Evolutionary conservation across 1,140 invertebrate genomes (phyloP).

Genomic region (Ips nitidus): DNA sequence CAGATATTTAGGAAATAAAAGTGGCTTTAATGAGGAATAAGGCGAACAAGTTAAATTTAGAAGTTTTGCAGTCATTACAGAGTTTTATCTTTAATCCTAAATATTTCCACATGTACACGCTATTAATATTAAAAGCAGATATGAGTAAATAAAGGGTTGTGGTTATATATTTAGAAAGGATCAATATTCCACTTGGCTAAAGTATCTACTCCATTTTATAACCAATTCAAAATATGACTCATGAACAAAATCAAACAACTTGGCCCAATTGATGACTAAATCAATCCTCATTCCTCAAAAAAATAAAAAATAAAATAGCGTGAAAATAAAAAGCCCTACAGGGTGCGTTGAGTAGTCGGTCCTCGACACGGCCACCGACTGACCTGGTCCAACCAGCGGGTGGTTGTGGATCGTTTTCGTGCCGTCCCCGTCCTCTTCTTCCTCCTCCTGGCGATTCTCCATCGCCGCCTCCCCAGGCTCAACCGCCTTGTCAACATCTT

Average conservation of each 20-base stretch:
- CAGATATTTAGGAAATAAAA: too few relatives aligned
- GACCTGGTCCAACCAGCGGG: slow-evolving; percentile 48
- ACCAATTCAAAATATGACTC: too few relatives aligned
- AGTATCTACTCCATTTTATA: too few relatives aligned
- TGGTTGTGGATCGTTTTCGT: slow-evolving; percentile 19
- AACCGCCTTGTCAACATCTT: background rate
- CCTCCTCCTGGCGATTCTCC: slow-evolving; percentile 2
- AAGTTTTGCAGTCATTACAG: too few relatives aligned
- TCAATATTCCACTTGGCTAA: too few relatives aligned
- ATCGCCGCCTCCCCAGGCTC: background rate
- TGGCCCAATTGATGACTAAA: background rate
- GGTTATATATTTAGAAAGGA: too few relatives aligned
- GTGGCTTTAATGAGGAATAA: background rate
- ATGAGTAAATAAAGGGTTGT: too few relatives aligned
- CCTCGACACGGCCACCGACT: slow-evolving; percentile 44
- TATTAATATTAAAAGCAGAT: too few relatives aligned
- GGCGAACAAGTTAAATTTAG: background rate
- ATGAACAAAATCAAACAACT: too few relatives aligned
- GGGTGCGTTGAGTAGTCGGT: slow-evolving; percentile 36
- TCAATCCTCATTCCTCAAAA: background rate
- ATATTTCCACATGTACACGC: too few relatives aligned
- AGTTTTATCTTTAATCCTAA: too few relatives aligned
- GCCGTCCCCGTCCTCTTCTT: slow-evolving; percentile 9
- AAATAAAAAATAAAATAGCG: slow-evolving; percentile 5
- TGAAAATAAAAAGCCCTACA: slow-evolving; percentile 32